Conservation (phyloP, 1,140 invertebrate species). For the Heliconius melpomene region DNA sequence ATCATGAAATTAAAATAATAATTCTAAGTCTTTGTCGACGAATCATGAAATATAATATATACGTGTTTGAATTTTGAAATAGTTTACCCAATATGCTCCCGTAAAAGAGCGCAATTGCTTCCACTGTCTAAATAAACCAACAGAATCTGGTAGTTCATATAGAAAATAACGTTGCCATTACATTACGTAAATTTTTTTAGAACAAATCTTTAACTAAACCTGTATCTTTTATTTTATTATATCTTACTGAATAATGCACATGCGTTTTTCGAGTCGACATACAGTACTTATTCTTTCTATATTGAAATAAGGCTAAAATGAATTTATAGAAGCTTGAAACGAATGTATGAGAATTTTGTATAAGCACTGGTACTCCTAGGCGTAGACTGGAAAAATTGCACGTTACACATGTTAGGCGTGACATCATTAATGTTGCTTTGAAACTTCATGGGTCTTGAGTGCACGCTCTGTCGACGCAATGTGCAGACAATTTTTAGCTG, state of each 20-base stretch:
- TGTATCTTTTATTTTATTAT: not conserved
- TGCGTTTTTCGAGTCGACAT: not conserved
- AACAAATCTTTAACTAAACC: not conserved
- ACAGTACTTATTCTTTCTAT: not conserved
- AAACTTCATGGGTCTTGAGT: not conserved
- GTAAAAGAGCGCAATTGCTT: too few species aligned
- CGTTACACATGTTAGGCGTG: not conserved
- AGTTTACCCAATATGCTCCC: too few species aligned
- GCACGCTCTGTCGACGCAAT: not conserved
- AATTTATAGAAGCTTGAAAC: not conserved
- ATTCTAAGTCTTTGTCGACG: too few species aligned
- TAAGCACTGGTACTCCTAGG: not conserved
- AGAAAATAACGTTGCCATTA: too few species aligned
- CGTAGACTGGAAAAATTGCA: conserved; percentile 15
- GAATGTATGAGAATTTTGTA: not conserved
- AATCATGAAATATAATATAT: too few species aligned
- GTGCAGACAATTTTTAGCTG: not conserved
- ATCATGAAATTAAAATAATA: too few species aligned
- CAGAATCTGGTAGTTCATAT: too few species aligned
- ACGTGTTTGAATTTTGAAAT: too few species aligned
- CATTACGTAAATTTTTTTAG: not conserved
- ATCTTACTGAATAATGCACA: not conserved
- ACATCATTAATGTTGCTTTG: conserved; percentile 25
- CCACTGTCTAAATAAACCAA: too few species aligned
- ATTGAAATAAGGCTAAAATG: not conserved